A percentile compares a stretch with the other conserved stretches of the same genome.
Evolutionary conservation across 1,140 invertebrate genomes (phyloP).

Genomic region (Caenorhabditis briggsae): DNA sequence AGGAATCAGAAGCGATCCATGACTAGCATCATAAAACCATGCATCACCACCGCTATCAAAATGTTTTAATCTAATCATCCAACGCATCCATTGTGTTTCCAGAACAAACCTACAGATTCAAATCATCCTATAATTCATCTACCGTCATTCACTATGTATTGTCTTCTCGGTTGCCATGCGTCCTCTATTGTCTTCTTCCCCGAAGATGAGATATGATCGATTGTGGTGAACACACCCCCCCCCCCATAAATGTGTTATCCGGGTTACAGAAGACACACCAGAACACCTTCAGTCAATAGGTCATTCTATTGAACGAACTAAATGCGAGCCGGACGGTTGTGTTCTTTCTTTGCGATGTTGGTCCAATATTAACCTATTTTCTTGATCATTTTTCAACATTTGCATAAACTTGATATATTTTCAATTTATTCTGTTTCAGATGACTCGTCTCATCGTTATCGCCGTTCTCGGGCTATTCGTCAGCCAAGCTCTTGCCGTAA

Average conservation of each 20-base stretch:
- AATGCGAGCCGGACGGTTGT: background rate
- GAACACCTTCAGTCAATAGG: background rate
- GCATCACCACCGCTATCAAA: background rate
- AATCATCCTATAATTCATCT: background rate
- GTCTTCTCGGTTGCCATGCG: conserved; percentile 2
- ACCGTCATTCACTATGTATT: background rate
- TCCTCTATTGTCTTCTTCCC: conserved; percentile 29
- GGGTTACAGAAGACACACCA: background rate
- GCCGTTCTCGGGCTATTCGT: background rate
- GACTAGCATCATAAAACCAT: too few relatives aligned
- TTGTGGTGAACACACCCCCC: background rate
- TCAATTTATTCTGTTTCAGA: conserved; percentile 1
- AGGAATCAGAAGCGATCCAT: too few relatives aligned
- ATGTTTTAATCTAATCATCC: background rate
- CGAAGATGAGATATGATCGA: conserved; percentile 20
- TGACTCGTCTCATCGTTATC: conserved; percentile 10
- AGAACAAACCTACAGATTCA: background rate
- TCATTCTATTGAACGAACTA: background rate
- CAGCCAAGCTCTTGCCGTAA: background rate
- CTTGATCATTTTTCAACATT: too few relatives aligned
- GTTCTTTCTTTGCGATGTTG: background rate
- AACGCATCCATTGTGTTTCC: background rate
- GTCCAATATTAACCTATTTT: background rate
- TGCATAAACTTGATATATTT: too few relatives aligned
- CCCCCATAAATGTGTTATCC: background rate